Base-by-base conservation (phyloP, 2,113 vertebrate genomes). In the Macquaria australasica region DNA sequence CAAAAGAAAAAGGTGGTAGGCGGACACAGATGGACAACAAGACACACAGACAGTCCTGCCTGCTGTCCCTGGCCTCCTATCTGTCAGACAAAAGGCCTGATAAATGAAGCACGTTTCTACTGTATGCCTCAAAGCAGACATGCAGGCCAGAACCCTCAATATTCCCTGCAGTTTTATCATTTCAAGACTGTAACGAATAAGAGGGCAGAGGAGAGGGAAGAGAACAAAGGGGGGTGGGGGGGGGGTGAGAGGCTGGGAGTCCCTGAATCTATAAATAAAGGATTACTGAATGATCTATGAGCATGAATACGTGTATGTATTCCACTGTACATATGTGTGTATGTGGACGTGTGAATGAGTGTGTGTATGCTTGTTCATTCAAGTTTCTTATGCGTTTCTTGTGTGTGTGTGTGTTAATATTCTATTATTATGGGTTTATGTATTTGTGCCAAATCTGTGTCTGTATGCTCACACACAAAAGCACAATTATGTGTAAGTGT, bases 211-310 rank as follows among this genome's bases (percentile, higher is more conserved):
- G 20, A 6, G 34, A 48, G n/a, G 6, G 25, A 4, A 11, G 58
- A 10, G 45, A 58, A 21, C 15, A 50, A 3, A 20, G 28, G 23
- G 39, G 28, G 16, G 43, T 1, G 43, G 45, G 12, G 43, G 45
- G 12, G 39, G 25, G 10, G 20, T 64, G 31, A 10, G 41, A 51
- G 48, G 45, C 43, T 4, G 79, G 74, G 74, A 20, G 55, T 69
- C 79, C 71, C 67, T 37, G 66, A 70, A 43, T 76, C 51, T 41
- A 84, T 79, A 82, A 82, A 79, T 58, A 37, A 69, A n/a, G 9
- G 51, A 79, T 55, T 45, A 62, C 39, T 60, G 79, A 68, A 73
- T 21, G 56, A 64, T n/a, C 31, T 28, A n/a, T 21, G 71, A 62
- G 72, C 34, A 64, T 25, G 43, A 63, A 34, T 16, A 39, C 48